Percentiles rank a stretch among this genome's conserved stretches.
These are phyloP conservation scores for Catocala sponsa DNA, from an alignment of 2,888 invertebrate genomes.

Conservation along the genomic window DNA sequence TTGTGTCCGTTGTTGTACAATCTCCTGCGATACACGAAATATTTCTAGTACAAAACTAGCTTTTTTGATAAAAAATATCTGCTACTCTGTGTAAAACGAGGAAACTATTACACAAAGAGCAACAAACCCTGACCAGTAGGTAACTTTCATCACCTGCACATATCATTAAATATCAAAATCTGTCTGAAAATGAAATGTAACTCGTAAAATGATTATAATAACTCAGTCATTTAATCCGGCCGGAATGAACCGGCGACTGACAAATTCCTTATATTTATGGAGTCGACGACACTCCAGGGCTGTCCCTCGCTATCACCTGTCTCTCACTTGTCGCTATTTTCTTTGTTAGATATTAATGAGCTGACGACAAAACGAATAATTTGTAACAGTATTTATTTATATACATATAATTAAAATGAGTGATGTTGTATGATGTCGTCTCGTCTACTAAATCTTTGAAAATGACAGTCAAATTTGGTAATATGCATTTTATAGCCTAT, in stretches of 20 bases:
- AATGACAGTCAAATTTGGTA: too few species aligned
- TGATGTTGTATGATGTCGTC: too few species aligned
- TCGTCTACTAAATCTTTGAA: too few species aligned
- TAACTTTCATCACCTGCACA: too few species aligned
- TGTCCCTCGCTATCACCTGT: slow-evolving; percentile 45
- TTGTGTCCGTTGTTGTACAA: too few species aligned
- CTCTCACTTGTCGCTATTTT: slow-evolving; percentile 27
- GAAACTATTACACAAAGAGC: too few species aligned
- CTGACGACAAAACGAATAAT: slow-evolving; percentile 26
- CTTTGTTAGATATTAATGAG: slow-evolving; percentile 38
- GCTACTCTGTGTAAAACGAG: too few species aligned
- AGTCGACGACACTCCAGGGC: slow-evolving; percentile 60
- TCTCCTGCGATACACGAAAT: too few species aligned
- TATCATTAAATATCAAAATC: slow-evolving; percentile 20
- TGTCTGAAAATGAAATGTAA: slow-evolving; percentile 41
- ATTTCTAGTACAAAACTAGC: too few species aligned
- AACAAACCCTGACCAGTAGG: too few species aligned
- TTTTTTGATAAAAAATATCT: too few species aligned
- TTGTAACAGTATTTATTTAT: neutral
- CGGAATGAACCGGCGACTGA: slow-evolving; percentile 67
- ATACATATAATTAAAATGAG: neutral
- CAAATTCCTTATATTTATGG: slow-evolving; percentile 73
- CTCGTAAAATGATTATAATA: slow-evolving; percentile 65
- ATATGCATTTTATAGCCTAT: too few species aligned
- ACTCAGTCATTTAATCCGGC: slow-evolving; percentile 54